Base-by-base conservation (phyloP, 1,140 invertebrate species). In the Brachionus calyciflorus region DNA sequence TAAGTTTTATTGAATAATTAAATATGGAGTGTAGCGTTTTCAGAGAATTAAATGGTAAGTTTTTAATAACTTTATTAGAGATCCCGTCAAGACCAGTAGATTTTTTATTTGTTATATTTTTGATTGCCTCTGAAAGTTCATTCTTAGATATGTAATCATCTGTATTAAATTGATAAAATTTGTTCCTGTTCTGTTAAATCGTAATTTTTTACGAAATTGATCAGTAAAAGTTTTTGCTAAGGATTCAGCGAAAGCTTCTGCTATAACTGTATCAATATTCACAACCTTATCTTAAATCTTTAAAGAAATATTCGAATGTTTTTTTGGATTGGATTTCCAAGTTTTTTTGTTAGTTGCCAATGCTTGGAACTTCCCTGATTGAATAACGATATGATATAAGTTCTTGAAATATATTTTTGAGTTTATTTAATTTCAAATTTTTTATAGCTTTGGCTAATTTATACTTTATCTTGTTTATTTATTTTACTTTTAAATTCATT, bases 81-180 rank as follows among this genome's bases (percentile, higher is more conserved):
- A 73, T 73, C 7, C 69, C 69, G 37, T 73, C 69, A 26, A 37
- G 44, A 24, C 69, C 69, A 19, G 40, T 33, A 12, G 41, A 30
- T 73, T 33, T 53, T 46, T 49, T 73, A 44, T 48, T 48, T 68
- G 37, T 33, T 14, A 48, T 68, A 41, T 41, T 68, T 48, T 68
- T 68, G 26, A 65, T 40, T 30, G 33, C 60, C 19, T 65, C 60
- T 46, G 60, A 24, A 24, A 65, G 24, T 65, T 65, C 60, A 55
- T 26, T 55, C 30, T 21, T 55, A 28, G 51, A 55, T 55, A 55
- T 55, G 21, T 55, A 55, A 28, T 55, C 51, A 55, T 55, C 21
- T 9, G 30, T 14, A 28, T 55, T 26, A 26, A 55, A 55, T 55
- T n/a, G n/a, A 12, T 21, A 55, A n/a, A n/a, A n/a, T n/a, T 55